A percentile compares a stretch with the other conserved stretches of the same genome.
These are phyloP conservation scores for Pachypsylla venusta DNA, from an alignment of 1,140 invertebrate species.

Conservation along the genomic window DNA sequence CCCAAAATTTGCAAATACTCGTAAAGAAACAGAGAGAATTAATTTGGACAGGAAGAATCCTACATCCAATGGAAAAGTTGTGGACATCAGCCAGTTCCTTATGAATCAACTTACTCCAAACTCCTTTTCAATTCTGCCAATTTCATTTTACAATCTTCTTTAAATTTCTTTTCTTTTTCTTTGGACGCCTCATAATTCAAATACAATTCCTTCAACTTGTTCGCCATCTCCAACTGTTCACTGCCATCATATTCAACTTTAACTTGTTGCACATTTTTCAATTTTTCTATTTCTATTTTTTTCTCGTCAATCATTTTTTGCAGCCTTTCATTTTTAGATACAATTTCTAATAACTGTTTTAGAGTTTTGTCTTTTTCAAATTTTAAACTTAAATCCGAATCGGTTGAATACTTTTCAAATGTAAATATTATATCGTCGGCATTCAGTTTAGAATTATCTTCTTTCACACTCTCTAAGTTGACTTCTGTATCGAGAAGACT, in stretches of 20 bases:
- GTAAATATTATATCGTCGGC: conserved; percentile 2
- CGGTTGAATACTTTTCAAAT: conserved; percentile 1
- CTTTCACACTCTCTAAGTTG: background rate
- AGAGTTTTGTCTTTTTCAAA: background rate
- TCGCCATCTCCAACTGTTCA: background rate
- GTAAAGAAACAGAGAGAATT: too few relatives aligned
- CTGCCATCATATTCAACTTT: background rate
- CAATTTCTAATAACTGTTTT: background rate
- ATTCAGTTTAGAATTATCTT: background rate
- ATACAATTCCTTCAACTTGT: conserved; percentile 13
- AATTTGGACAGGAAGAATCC: too few relatives aligned
- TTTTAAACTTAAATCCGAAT: background rate
- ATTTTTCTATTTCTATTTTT: background rate
- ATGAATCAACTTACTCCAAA: conserved; percentile 13
- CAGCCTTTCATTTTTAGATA: background rate
- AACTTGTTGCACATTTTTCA: background rate
- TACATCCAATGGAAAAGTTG: too few relatives aligned
- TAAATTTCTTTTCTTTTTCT: conserved; percentile 13
- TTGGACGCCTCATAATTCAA: conserved; percentile 11
- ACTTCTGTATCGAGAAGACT: conserved; percentile 2
- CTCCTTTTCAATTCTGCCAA: conserved; percentile 10
- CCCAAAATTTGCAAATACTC: too few relatives aligned
- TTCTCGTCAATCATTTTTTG: background rate
- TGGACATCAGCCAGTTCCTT: too few relatives aligned
- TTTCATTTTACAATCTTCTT: conserved; percentile 17